Evolutionary conservation across 1,140 invertebrate species (phyloP), one percentile per base, ranked within the genome.

Genomic region (Cheumatopsyche charites): DNA sequence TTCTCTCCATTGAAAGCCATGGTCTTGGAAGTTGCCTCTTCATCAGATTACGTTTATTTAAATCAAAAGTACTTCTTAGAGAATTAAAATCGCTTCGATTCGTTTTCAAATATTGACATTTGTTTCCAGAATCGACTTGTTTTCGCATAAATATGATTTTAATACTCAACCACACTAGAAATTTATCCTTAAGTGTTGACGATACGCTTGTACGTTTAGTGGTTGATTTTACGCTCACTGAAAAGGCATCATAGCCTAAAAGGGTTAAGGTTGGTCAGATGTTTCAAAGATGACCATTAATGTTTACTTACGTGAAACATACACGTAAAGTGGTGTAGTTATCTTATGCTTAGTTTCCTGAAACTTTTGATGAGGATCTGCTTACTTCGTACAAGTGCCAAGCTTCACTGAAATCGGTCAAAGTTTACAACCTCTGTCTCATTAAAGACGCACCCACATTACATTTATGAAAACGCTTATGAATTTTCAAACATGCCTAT

Each of bases 311-410:
- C 47, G 47, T 5, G 47, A 1, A 58, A 5, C 21, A 23, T 55
- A 21, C 12, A 55, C 49, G 49, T 55, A 12, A 55, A 55, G 21
- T 23, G 12, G 49, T 5, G 19, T 55, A 55, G 49, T 55, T 55
- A 55, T 55, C 49, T 55, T 55, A 55, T 17, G 49, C 7, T 55
- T 55, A 55, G 19, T 23, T 17, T 23, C 49, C 15, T 23, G 49
- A 55, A 55, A 55, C 49, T 55, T 55, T 55, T 55, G 49, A 55
- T 55, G 17, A 55, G 49, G 49, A 58, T 58, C 55, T 25, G 21
- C 19, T n/a, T 11, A 11, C 25, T 58, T 58, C 7, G 55, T 25
- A n/a, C n/a, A 58, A 58, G 55, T 58, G 55, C 3, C 19, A 58
- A 58, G 55, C 23, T 58, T 52, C 15, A 15, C 19, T 58, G 21